A percentile compares a stretch with the other conserved stretches of the same genome.
phyloP scores from a whole-genome alignment of 2,888 invertebrate genomes.

The Tiliacea aurago region DNA sequence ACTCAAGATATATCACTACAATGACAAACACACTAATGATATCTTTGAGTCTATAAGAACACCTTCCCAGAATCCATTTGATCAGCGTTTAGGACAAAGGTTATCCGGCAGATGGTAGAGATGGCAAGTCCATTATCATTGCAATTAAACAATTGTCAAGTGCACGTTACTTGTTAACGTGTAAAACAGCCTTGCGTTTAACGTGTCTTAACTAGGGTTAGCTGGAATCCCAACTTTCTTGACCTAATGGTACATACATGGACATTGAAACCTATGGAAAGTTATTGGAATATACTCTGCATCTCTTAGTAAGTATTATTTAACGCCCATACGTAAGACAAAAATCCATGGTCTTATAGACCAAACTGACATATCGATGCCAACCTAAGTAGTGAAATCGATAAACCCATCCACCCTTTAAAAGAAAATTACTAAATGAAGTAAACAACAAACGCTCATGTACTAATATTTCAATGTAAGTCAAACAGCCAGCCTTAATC shows the following conservation, averaged over 20 bases:
- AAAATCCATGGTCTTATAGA: not conserved
- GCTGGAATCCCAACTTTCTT: slow-evolving; percentile 1
- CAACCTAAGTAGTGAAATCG: not conserved
- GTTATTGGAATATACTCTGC: not conserved
- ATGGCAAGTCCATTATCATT: slow-evolving; percentile 9
- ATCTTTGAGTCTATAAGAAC: not conserved
- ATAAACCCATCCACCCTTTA: not conserved
- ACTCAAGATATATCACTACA: too few relatives aligned
- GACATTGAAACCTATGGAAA: not conserved
- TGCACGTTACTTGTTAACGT: slow-evolving; percentile 16
- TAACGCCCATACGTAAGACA: not conserved
- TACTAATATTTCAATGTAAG: not conserved
- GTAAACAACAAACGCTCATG: too few relatives aligned
- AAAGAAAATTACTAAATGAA: not conserved
- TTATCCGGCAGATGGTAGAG: not conserved
- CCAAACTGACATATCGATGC: not conserved
- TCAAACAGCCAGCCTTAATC: not conserved
- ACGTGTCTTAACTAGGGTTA: not conserved
- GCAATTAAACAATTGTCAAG: slow-evolving; percentile 4
- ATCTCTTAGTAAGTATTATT: not conserved
- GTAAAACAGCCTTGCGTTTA: not conserved
- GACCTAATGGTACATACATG: not conserved
- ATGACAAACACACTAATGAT: too few relatives aligned
- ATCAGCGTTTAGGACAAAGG: not conserved
- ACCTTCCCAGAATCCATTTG: slow-evolving; percentile 1